phyloP scores from a whole-genome alignment of 2,797 vertebrate genomes.

The Garrulus glandarius region DNA sequence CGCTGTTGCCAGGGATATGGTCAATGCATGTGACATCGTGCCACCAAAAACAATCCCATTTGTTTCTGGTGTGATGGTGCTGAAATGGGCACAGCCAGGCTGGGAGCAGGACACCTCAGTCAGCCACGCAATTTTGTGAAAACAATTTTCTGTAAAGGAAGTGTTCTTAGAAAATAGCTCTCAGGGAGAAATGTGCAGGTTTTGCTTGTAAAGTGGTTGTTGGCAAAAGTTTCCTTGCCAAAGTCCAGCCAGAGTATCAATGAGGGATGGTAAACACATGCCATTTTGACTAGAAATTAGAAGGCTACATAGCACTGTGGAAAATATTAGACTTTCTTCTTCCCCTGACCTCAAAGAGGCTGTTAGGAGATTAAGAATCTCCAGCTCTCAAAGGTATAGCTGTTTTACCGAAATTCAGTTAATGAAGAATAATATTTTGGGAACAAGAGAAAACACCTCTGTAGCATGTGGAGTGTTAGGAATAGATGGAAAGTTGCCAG shows the following conservation, averaged over 20 bases:
- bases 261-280: not conserved
- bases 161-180: not conserved
- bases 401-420: slow-evolving; percentile 10
- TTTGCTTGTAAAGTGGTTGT: not conserved
- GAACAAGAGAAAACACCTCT: slow-evolving; percentile 37
- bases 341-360: not conserved
- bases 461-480: not conserved
- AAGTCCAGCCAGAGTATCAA: not conserved
- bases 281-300: slow-evolving; percentile 2
- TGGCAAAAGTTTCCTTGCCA: not conserved
- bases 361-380: not conserved
- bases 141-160: not conserved
- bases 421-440: slow-evolving; percentile 50
- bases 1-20: slow-evolving; percentile 56
- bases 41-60: slow-evolving; percentile 13
- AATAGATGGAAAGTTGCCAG: slow-evolving; percentile 11
- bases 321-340: not conserved
- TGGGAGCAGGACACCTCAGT: not conserved
- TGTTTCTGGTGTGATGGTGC: not conserved
- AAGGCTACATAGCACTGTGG: not conserved
- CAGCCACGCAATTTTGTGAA: not conserved
- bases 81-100: not conserved
- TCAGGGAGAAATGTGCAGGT: not conserved
- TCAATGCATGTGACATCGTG: slow-evolving; percentile 24
- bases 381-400: slow-evolving; percentile 11